phyloP scores from a whole-genome alignment of 23 tunicate genomes.

The Clavelina lepadiformis region DNA sequence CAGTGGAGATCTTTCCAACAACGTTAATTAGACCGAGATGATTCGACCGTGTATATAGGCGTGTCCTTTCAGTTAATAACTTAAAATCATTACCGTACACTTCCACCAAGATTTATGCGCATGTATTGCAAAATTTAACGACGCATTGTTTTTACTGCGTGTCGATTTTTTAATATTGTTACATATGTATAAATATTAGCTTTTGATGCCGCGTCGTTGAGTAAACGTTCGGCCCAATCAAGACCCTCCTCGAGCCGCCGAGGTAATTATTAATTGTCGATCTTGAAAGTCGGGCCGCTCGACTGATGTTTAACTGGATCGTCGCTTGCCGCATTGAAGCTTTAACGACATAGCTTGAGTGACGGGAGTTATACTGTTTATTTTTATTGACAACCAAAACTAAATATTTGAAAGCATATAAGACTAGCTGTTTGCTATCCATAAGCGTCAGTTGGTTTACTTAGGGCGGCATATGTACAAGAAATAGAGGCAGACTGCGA shows the following conservation, averaged over 20 bases:
- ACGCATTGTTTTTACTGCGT: background rate
- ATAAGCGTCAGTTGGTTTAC: background rate
- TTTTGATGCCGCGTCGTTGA: conserved; percentile 1
- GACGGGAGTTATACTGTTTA: conserved; percentile 1
- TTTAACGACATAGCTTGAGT: conserved; percentile 9
- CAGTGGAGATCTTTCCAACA: no score
- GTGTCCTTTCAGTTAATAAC: no score
- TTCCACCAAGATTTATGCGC: no score
- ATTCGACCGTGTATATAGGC: no score
- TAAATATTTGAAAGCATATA: background rate
- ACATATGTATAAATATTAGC: conserved; percentile 28
- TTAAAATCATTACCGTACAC: no score
- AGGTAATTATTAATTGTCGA: conserved; percentile 64
- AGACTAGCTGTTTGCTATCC: background rate
- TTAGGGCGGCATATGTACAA: background rate
- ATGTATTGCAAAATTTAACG: background rate
- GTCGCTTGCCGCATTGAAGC: background rate
- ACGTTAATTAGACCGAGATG: no score
- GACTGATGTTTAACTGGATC: conserved; percentile 6
- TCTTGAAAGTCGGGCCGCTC: conserved; percentile 38
- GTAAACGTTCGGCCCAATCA: conserved; percentile 12
- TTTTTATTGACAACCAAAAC: background rate
- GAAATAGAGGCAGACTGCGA: no score
- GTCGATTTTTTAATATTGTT: conserved; percentile 1
- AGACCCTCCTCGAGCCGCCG: conserved; percentile 21